Evolutionary conservation across 2,113 vertebrate species (phyloP).

Genomic region (Mustela lutreola): DNA sequence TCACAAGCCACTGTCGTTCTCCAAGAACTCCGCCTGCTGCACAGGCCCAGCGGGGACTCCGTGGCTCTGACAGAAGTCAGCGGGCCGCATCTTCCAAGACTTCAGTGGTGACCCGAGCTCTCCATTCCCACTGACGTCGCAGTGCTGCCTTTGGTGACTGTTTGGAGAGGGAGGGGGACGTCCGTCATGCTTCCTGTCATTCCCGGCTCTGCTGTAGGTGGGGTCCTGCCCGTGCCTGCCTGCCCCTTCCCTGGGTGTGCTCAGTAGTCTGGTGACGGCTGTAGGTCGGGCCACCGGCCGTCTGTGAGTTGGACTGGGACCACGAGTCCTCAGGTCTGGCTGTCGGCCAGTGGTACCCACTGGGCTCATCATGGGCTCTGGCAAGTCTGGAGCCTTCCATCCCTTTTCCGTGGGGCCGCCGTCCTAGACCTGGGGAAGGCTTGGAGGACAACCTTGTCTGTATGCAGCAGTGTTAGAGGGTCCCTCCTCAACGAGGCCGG

Average conservation of each 20-base stretch:
- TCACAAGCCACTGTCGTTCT: not conserved
- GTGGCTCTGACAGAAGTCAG: not conserved
- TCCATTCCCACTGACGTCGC: rapidly evolving
- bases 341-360: rapidly evolving
- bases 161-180: not conserved
- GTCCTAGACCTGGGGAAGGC: not conserved
- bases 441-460: not conserved
- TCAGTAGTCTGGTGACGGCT: not conserved
- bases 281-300: not conserved
- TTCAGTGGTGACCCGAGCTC: no score
- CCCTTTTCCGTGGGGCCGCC: not conserved
- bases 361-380: not conserved
- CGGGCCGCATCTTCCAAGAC: not conserved
- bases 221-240: not conserved
- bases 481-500: not conserved
- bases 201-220: not conserved
- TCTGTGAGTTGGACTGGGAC: not conserved
- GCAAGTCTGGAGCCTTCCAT: not conserved
- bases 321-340: rapidly evolving
- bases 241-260: rapidly evolving
- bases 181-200: not conserved
- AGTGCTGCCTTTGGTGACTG: not conserved
- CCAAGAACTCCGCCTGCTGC: not conserved
- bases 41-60: rapidly evolving
- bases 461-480: not conserved